Conservation (phyloP, 2,888 invertebrate species). For the Rhaphigaster nebulosa region DNA sequence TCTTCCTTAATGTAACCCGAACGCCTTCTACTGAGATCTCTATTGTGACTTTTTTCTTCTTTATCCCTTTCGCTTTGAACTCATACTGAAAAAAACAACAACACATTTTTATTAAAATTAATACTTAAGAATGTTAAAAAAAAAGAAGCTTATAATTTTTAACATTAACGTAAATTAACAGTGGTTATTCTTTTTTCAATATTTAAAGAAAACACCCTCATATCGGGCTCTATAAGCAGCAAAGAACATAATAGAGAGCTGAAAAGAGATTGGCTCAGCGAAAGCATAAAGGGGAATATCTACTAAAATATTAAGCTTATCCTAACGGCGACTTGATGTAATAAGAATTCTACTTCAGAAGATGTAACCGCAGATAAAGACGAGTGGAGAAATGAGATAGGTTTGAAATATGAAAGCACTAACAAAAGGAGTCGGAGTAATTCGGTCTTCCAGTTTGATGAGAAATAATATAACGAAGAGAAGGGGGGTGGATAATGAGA, state of each 20-base stretch:
- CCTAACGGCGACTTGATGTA: not conserved
- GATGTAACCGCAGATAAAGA: slow-evolving; percentile 16
- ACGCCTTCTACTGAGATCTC: slow-evolving; percentile 96
- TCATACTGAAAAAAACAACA: slow-evolving; percentile 85
- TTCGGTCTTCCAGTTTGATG: not conserved
- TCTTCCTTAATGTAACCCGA: slow-evolving; percentile 87
- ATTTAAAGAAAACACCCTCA: not conserved
- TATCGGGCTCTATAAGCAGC: not conserved
- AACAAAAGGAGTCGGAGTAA: not conserved
- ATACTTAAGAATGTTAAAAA: not conserved
- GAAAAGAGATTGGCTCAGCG: not conserved
- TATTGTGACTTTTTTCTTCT: slow-evolving; percentile 96
- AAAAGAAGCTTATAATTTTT: not conserved
- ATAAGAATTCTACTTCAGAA: not conserved
- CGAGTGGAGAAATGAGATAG: not conserved
- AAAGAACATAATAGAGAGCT: not conserved
- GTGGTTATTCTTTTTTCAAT: not conserved
- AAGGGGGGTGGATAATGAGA: not conserved
- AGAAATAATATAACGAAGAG: not conserved
- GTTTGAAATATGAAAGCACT: not conserved
- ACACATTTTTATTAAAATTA: not conserved
- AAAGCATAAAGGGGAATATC: not conserved
- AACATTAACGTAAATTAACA: not conserved
- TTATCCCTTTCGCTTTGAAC: slow-evolving; percentile 97
- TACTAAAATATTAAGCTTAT: slow-evolving; percentile 20